Evolutionary conservation across 2,113 vertebrate species (phyloP).

Genomic region (Stomatorhinus ivindoensis): DNA sequence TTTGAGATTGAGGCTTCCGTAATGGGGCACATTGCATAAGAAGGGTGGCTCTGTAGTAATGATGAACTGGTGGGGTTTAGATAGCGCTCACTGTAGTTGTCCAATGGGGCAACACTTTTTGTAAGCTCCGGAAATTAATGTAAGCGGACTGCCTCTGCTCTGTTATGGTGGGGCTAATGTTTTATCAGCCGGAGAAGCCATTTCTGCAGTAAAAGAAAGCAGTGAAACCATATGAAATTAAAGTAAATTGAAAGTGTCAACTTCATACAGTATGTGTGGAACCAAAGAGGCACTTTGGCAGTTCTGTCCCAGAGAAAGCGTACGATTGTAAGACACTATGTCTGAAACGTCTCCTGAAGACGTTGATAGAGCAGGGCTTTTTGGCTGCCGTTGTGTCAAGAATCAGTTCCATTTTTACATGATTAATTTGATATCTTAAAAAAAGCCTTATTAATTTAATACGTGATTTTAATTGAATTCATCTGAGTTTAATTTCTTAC

Average conservation of each 20-base stretch:
- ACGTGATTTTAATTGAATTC: slow-evolving; percentile 87
- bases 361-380: slow-evolving; percentile 56
- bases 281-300: slow-evolving; percentile 52
- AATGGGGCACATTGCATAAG: background rate
- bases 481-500: slow-evolving; percentile 71
- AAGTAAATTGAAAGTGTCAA: background rate
- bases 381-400: slow-evolving; percentile 76
- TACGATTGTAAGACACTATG: slow-evolving; percentile 82
- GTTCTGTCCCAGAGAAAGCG: slow-evolving; percentile 82
- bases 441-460: slow-evolving; percentile 95
- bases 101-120: background rate
- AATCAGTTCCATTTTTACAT: slow-evolving; percentile 92
- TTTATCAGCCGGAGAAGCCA: background rate
- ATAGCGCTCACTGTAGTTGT: background rate
- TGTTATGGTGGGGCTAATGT: background rate
- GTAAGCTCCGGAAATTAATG: background rate
- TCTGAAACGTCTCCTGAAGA: slow-evolving; percentile 70
- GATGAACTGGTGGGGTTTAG: background rate
- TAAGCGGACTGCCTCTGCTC: background rate
- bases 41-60: background rate
- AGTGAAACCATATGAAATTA: background rate
- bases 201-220: background rate
- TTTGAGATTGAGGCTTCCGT: slow-evolving; percentile 28
- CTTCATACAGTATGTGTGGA: background rate
- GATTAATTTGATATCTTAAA: slow-evolving; percentile 97